A percentile compares a stretch with the other conserved stretches of the same genome.
Conservation (phyloP, 2,888 invertebrate genomes). For the Chrysina gloriosa region DNA sequence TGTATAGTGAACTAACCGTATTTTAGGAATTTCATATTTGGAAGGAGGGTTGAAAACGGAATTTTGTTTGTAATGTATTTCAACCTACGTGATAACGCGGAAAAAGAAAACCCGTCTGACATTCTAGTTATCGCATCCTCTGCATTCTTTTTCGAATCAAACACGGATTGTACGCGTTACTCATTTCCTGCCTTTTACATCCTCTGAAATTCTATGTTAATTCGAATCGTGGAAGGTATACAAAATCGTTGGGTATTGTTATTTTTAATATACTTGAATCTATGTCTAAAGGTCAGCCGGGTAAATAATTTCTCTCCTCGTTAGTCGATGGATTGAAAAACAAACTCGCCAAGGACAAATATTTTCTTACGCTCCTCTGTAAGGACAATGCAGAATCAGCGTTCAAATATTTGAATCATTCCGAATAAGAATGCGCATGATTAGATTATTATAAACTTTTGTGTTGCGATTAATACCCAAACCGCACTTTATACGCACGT, state of each 20-base stretch:
- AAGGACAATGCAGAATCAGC: background rate
- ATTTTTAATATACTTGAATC: slow-evolving; percentile 14
- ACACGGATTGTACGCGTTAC: slow-evolving; percentile 30
- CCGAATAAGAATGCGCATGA: no score
- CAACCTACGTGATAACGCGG: slow-evolving; percentile 1
- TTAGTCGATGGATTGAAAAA: background rate
- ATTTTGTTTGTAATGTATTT: background rate
- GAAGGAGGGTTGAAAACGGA: no score
- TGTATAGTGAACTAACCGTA: no score
- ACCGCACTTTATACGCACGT: no score
- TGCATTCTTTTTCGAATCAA: slow-evolving; percentile 13
- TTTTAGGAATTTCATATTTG: no score
- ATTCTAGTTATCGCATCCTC: slow-evolving; percentile 11
- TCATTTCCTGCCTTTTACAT: slow-evolving; percentile 38
- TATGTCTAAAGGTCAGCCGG: slow-evolving; percentile 19
- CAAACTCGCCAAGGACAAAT: slow-evolving; percentile 16
- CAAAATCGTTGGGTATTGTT: slow-evolving; percentile 27
- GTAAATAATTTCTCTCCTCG: background rate
- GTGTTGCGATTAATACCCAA: no score
- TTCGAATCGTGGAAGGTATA: slow-evolving; percentile 31
- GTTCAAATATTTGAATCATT: no score
- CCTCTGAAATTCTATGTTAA: slow-evolving; percentile 39
- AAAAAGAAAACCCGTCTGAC: slow-evolving; percentile 9
- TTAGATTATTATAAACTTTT: no score
- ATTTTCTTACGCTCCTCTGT: background rate